phyloP scores from a whole-genome alignment of 2,888 invertebrate genomes.

The Melieria crassipennis region DNA sequence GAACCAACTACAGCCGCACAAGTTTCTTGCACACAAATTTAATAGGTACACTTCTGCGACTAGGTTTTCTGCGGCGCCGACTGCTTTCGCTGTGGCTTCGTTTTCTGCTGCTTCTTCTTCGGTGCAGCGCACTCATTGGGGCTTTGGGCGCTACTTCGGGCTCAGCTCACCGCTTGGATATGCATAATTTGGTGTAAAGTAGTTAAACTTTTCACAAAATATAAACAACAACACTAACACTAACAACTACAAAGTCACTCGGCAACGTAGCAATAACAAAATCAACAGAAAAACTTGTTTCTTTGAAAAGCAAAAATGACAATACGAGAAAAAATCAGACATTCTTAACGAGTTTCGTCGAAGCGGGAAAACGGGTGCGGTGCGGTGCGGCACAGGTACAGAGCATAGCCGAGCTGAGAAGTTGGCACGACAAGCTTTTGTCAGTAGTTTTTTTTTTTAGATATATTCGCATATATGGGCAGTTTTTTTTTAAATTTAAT shows the following conservation, averaged over 20 bases:
- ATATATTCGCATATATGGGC: neutral
- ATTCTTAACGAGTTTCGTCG: conserved; percentile 30
- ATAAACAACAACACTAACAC: neutral
- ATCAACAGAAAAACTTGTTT: conserved; percentile 16
- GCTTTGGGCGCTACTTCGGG: no score
- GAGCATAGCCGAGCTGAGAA: no score
- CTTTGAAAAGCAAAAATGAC: conserved; percentile 25
- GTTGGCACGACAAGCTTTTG: conserved; percentile 2
- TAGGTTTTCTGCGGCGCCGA: no score
- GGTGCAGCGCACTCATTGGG: no score
- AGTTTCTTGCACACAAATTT: no score
- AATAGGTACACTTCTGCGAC: no score
- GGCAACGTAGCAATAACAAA: conserved; percentile 11
- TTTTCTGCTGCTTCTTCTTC: no score
- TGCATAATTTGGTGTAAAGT: no score
- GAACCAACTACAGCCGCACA: no score
- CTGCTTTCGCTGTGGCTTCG: no score
- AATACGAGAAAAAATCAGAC: neutral
- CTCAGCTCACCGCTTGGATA: no score
- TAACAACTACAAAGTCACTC: neutral
- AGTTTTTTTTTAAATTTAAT: conserved; percentile 26
- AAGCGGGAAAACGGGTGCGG: neutral
- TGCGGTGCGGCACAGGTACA: neutral
- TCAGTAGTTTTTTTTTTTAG: neutral
- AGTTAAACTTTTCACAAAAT: no score